These are phyloP conservation scores for Solenopsis invicta DNA, from an alignment of 1,140 invertebrate genomes.

Conservation along the genomic window DNA sequence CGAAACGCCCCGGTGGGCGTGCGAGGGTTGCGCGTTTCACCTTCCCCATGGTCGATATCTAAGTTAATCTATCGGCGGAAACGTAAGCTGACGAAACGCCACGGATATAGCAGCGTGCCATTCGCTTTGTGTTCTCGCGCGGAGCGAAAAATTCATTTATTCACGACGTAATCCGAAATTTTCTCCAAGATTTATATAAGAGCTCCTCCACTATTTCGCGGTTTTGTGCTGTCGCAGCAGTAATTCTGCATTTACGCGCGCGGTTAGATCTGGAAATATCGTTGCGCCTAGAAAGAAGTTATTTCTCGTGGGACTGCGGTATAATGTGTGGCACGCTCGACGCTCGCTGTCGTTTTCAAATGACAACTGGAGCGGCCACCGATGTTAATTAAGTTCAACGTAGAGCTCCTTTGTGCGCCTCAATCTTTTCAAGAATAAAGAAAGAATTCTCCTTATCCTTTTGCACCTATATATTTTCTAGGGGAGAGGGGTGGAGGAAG, in stretches of 20 bases:
- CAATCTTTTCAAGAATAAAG: not conserved
- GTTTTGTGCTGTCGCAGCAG: not conserved
- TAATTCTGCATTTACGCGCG: constrained; percentile 43
- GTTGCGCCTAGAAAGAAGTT: not conserved
- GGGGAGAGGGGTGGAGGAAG: no score
- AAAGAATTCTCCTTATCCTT: not conserved
- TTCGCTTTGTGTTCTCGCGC: not conserved
- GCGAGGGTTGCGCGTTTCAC: not conserved
- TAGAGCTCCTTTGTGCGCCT: not conserved
- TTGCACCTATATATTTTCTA: constrained; percentile 12
- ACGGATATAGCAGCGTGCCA: not conserved
- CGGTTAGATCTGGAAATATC: constrained; percentile 36
- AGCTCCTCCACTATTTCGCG: not conserved
- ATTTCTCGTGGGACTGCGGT: constrained; percentile 1
- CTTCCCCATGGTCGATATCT: not conserved
- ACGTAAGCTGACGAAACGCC: not conserved
- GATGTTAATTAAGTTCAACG: constrained; percentile 30
- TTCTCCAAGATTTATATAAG: constrained; percentile 16
- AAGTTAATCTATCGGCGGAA: constrained; percentile 46
- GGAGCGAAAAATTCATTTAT: constrained; percentile 26
- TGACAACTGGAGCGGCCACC: not conserved
- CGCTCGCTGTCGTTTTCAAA: constrained; percentile 4
- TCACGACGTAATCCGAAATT: constrained; percentile 36
- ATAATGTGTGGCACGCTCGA: not conserved
- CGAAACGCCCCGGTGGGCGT: not conserved